Percentiles rank a stretch among this genome's conserved stretches.
phyloP scores from a whole-genome alignment of 1,140 invertebrate species.

The Triops longicaudatus region DNA sequence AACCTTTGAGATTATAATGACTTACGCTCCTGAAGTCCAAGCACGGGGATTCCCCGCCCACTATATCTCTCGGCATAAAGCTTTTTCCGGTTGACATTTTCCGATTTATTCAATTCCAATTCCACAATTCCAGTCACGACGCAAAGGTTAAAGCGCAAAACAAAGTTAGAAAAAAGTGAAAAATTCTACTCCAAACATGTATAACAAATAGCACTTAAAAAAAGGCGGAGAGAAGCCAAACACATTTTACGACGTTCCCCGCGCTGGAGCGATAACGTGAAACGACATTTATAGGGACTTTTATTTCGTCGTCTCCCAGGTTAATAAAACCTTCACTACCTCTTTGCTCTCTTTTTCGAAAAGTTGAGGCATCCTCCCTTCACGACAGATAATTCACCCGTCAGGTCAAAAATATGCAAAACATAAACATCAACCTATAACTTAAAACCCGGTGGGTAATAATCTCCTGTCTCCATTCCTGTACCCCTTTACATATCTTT shows the following conservation, averaged over 20 bases:
- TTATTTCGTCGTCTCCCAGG: not conserved
- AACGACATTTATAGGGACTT: constrained; percentile 10
- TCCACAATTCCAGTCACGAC: too few species aligned
- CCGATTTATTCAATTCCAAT: too few species aligned
- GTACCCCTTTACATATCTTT: not conserved
- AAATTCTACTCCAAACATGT: not conserved
- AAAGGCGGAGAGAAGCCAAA: not conserved
- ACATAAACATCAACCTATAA: not conserved
- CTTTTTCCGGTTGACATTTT: too few species aligned
- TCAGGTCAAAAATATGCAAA: too few species aligned
- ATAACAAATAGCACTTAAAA: not conserved
- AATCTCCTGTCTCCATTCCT: not conserved
- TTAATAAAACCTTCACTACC: not conserved
- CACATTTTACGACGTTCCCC: not conserved
- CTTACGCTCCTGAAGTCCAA: not conserved
- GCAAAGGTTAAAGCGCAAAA: too few species aligned
- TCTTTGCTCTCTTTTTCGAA: too few species aligned
- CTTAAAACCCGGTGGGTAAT: not conserved
- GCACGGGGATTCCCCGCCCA: too few species aligned
- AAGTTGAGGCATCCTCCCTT: too few species aligned
- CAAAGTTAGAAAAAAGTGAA: too few species aligned
- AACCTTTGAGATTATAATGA: not conserved
- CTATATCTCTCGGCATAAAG: too few species aligned
- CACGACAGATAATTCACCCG: too few species aligned
- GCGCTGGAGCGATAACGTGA: constrained; percentile 1